Evolutionary conservation across 2,888 invertebrate species (phyloP), one percentile per base, ranked within the genome.

Genomic region (Xestia ashworthii): DNA sequence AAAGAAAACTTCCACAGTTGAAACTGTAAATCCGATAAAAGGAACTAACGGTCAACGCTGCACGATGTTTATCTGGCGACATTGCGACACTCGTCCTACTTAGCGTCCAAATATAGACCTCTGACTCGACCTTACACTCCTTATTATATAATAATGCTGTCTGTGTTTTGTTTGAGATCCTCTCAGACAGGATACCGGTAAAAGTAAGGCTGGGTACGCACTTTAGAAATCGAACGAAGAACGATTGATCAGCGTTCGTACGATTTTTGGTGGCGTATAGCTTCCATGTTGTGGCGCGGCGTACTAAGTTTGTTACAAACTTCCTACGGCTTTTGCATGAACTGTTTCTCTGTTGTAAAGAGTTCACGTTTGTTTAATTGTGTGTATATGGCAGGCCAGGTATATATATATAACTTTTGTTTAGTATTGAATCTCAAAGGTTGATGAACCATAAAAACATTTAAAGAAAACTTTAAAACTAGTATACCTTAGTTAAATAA

Each of bases 41-140:
- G 71, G 68, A 78, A 74, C 50, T 79, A 83, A 72, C 78, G 73
- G 85, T 73, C 16, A n/a, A 44, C 62, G 58, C 25, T 22, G 53
- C 68, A 60, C 68, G 82, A 64, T 64, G 55, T 68, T 76, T 76
- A 77, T 62, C 80, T 65, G 58, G 64, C 77, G 67, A 78, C 76
- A 86, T 80, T 78, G 80, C 80, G 76, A 83, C 86, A 85, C 67
- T 73, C 62, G 81, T 70, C 76, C 86, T 78, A 81, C 82, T 80
- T 76, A 74, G 60, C 50, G 68, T 72, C 76, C 78, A 76, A 86
- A 86, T 85, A 87, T 87, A 87, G 85, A 84, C 58, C 53, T 78
- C 71, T 80, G 85, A 76, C 86, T 86, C 82, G 71, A 80, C 71
- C 80, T 79, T 76, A 71, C 74, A 75, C 68, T 87, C 74, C 74